Base-by-base conservation (phyloP, 2,113 vertebrate genomes). In the Pangasianodon hypophthalmus region DNA sequence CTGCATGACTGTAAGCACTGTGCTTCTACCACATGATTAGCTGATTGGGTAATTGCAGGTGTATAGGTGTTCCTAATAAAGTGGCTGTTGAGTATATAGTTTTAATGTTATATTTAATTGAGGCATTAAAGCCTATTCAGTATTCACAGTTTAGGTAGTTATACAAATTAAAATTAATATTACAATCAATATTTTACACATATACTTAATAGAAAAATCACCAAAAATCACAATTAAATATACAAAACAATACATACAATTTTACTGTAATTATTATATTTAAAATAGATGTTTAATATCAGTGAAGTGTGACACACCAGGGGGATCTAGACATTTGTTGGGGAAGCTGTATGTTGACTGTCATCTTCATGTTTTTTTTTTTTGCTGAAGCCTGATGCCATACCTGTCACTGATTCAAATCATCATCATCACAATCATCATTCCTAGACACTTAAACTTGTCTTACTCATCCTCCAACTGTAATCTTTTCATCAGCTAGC, bases 401-500 rank as follows among this genome's bases (percentile, higher is more conserved):
- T 26, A 84, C 81, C 85, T 56, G 29, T 26, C 60, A 44, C 80
- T 37, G 87, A 84, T 80, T 46, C 62, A 58, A 82, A 69, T 18
- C n/a, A n/a, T n/a, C n/a, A n/a, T n/a, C n/a, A n/a, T n/a, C n/a
- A n/a, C n/a, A n/a, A n/a, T 0, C 41, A 26, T 46, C 16, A 13
- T 46, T 29, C 52, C 50, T n/a, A 58, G 41, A 24, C 75, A 3
- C 58, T 81, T 41, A 46, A 71, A 67, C 79, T 80, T 32, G 24
- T 73, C 26, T 75, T 18, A 18, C 41, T 50, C 26, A 13, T 46
- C 62, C 54, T 84, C 71, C 48, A 37, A 56, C 41, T 87, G n/a
- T 64, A 82, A 85, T 77, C 67, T 37, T 52, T 87, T 86, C 29
- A 71, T 89, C 50, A 77, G 44, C 83, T 41, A 91, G 69, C 89